These are phyloP conservation scores for Ormyrus labotus DNA, from an alignment of 2,888 invertebrate genomes.

Conservation along the genomic window DNA sequence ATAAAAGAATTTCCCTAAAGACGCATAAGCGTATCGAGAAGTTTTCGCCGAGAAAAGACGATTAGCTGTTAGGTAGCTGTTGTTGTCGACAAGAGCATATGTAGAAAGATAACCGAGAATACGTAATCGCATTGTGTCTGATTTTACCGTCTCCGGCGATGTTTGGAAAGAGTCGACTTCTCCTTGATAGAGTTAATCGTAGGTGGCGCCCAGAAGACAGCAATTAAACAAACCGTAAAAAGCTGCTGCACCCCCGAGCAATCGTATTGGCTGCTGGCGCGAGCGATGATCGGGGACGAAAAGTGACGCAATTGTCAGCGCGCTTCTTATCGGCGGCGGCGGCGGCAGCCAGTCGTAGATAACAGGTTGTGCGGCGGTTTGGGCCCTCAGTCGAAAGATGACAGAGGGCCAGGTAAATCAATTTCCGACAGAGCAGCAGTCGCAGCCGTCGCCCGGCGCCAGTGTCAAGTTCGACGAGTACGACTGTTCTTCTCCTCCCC, in stretches of 20 bases:
- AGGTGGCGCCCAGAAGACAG: slow-evolving; percentile 5
- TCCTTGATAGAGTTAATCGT: not conserved
- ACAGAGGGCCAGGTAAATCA: slow-evolving; percentile 66
- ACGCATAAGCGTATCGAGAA: not conserved
- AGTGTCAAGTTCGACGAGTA: slow-evolving; percentile 48
- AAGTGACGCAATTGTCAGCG: not conserved
- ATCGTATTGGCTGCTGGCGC: not conserved
- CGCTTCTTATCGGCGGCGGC: not conserved
- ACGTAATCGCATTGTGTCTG: not conserved
- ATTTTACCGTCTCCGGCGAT: not conserved
- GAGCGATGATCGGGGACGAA: not conserved
- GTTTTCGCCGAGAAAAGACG: not conserved
- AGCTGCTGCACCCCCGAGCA: not conserved
- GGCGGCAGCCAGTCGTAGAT: slow-evolving; percentile 60
- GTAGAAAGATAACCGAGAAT: not conserved
- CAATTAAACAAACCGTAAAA: not conserved
- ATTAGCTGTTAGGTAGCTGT: not conserved
- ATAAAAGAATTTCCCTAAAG: not conserved
- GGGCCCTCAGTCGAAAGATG: slow-evolving; percentile 69
- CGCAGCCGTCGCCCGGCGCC: slow-evolving; percentile 6
- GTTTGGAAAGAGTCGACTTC: too few relatives aligned
- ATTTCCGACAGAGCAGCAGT: slow-evolving; percentile 55
- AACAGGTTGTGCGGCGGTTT: slow-evolving; percentile 60
- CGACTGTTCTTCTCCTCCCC: not conserved
- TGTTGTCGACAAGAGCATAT: not conserved